phyloP scores from a whole-genome alignment of 2,113 vertebrate species.

The Microtus richardsoni region DNA sequence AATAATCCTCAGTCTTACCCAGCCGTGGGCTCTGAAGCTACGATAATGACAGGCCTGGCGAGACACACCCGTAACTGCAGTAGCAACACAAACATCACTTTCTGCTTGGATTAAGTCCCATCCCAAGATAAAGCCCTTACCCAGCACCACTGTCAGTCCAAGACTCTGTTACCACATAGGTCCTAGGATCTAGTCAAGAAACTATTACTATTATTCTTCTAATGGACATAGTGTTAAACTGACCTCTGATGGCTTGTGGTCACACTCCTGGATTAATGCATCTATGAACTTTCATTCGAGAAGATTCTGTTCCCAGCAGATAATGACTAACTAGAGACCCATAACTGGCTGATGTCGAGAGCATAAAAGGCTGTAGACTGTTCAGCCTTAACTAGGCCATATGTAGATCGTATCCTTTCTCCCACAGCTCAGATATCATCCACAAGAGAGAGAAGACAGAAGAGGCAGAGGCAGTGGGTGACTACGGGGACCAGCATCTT shows the following conservation, averaged over 20 bases:
- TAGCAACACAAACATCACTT: not conserved
- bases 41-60: no score
- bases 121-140: not conserved
- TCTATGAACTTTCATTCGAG: not conserved
- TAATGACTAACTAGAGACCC: not conserved
- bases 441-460: not conserved
- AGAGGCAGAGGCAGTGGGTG: not conserved
- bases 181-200: not conserved
- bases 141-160: not conserved
- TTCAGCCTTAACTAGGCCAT: not conserved
- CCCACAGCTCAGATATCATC: no score
- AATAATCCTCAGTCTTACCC: no score
- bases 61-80: not conserved
- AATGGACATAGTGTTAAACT: not conserved
- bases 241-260: not conserved
- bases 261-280: not conserved
- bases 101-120: not conserved
- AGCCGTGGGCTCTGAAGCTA: not conserved
- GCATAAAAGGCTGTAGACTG: not conserved
- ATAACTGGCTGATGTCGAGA: not conserved
- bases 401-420: not conserved
- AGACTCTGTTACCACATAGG: not conserved
- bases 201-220: not conserved
- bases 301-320: not conserved
- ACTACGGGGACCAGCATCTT: not conserved